Evolutionary conservation across 2,888 invertebrate genomes (phyloP), one percentile per base, ranked within the genome.

Genomic region (Rotaria magnacalcarata): DNA sequence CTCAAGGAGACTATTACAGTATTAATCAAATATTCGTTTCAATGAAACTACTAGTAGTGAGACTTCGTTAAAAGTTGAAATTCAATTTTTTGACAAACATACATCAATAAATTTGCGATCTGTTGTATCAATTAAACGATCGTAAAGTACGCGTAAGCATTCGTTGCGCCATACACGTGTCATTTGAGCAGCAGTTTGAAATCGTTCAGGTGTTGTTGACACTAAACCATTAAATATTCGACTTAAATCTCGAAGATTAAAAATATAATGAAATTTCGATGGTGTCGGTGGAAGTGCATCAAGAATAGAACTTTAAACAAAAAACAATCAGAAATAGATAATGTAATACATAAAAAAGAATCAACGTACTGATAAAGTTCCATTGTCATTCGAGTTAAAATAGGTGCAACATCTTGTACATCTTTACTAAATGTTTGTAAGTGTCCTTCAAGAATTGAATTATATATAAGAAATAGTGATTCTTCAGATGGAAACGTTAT

Each of bases 221-320:
- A 94, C 93, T 90, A 96, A 90, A 0, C 96, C 96, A 24, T 94
- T 94, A 88, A 94, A 94, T 87, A 96, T 94, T 87, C 96, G 93
- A 0, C 96, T 96, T 88, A 96, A 91, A 92, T 96, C 96, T 84
- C 96, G 93, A 91, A 96, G 93, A 91, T 96, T 96, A 92, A 96
- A 96, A 88, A 96, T 95, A 92, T 96, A 96, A 92, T 96, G 96
- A 92, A 96, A 96, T 91, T 95, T 96, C 11, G 94, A 94, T 0
- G 96, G 96, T 0, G 96, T 96, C 2, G 96, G 96, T 0, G 96
- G 95, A 86, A 96, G 92, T 87, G 95, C 94, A 41, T 93, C 92
- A 87, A 94, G 93, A 74, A 95, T 93, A 88, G 92, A 88, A 86
- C 91, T 91, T 88, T 41, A 41, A 41, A 24, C 2, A 56, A 56